phyloP scores from a whole-genome alignment of 92 coral and sea anemone species.

The Galaxea fascicularis region DNA sequence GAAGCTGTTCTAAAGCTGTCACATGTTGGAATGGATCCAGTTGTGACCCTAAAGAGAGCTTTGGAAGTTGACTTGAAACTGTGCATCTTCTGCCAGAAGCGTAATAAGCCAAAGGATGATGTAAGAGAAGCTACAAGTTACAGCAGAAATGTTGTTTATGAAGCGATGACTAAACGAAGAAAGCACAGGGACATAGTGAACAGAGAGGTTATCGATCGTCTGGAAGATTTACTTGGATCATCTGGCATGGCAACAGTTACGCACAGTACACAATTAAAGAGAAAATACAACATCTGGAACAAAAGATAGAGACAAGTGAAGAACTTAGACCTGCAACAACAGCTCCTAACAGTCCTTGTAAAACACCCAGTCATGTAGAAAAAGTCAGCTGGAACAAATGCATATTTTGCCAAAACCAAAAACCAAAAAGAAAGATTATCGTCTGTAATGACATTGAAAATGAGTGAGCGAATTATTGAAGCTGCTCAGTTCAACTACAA shows the following conservation, averaged over 20 bases:
- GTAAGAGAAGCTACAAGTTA: slow-evolving; percentile 42
- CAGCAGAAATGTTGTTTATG: slow-evolving; percentile 47
- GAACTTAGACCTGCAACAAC: not conserved
- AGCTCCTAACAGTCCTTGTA: slow-evolving; percentile 25
- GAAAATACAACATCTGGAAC: slow-evolving; percentile 49
- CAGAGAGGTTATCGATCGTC: slow-evolving; percentile 53
- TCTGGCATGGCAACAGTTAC: slow-evolving; percentile 57
- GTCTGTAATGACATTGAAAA: slow-evolving; percentile 59
- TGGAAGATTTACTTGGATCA: slow-evolving; percentile 48
- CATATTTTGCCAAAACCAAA: slow-evolving; percentile 51
- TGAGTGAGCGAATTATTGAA: slow-evolving; percentile 69
- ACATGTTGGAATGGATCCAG: slow-evolving; percentile 6
- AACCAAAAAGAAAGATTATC: slow-evolving; percentile 51
- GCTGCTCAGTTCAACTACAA: slow-evolving; percentile 50
- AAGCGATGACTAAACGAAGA: slow-evolving; percentile 32
- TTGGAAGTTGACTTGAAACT: slow-evolving; percentile 33
- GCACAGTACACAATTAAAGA: slow-evolving; percentile 52
- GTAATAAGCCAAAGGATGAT: slow-evolving; percentile 48
- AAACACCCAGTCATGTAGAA: slow-evolving; percentile 32
- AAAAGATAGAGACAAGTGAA: slow-evolving; percentile 18
- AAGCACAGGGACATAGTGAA: slow-evolving; percentile 35
- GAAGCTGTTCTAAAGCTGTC: not conserved
- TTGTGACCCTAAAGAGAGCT: slow-evolving; percentile 37
- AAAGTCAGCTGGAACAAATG: slow-evolving; percentile 29
- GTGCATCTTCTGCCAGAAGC: slow-evolving; percentile 44